Evolutionary conservation across 2,797 vertebrate genomes (phyloP), one percentile per base, ranked within the genome.

Genomic region (Rhabdomys pumilio): DNA sequence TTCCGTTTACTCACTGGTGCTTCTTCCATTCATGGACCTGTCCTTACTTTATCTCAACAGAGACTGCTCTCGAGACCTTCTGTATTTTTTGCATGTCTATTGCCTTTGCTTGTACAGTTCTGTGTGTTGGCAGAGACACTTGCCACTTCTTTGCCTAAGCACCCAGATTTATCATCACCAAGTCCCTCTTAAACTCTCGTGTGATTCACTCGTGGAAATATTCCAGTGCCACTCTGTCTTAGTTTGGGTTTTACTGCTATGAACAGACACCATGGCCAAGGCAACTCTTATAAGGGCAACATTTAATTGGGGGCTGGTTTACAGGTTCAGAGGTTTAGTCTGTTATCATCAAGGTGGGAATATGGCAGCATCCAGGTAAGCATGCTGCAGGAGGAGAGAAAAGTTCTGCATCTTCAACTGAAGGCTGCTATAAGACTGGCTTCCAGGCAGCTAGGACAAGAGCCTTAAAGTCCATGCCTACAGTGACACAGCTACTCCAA

Each of bases 21-120:
- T 31, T 6, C 34, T 19, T 73, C 14, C 38, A 7, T 47, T 59
- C 57, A 75, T 11, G 15, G 9, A 15, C 34, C 11, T 34, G 1
- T 7, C 14, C 2, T 1, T 8, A 57, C 41, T 59, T 55, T 81
- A 9, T 69, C 34, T 17, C 10, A 7, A 2, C 22, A 47, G 9
- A 34, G 13, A 31, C 24, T 55, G 34, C 11, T 75, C 65, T 82
- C 10, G 61, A 76, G 44, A n/a, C 19, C 6, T 38, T 22, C 4
- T 13, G 0, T 0, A 2, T 12, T 34, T 17, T 15, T 76, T 76
- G 47, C 6, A 1, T 0, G 10, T 11, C 73, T 94, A 41, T n/a
- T 22, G 61, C 26, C 24, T 94, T 75, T 57, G 53, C 41, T 24
- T 1, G 19, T 7, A 8, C 0, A 7, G 26, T 0, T 79, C 57